Base-by-base conservation (phyloP, 2,797 vertebrate genomes). In the Dendrocincla tyrannina region DNA sequence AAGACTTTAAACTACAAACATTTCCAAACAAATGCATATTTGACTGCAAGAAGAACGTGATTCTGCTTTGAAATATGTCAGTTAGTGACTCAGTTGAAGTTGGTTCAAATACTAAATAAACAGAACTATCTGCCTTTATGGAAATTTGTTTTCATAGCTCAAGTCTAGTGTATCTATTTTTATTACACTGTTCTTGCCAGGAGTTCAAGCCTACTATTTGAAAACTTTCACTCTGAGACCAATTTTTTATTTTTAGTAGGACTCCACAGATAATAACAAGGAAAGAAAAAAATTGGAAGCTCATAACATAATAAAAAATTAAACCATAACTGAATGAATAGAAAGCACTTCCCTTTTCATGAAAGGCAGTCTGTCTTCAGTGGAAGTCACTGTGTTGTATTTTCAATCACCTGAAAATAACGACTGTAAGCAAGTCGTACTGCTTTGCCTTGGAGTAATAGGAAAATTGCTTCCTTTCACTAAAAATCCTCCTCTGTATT, bases 201-300 rank as follows among this genome's bases (percentile, higher is more conserved):
- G 55, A 86, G 52, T 72, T 87, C 79, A 91, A 91, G 76, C 64
- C 74, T 94, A 75, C 74, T 84, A 73, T 67, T 84, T 79, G 60
- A 88, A 91, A 95, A 91, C 70, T 86, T 93, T 27, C 60, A 59
- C 85, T 89, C 24, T 17, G 76, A 88, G 80, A 88, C 41, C 44
- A 24, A 39, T 78, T 91, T 86, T 91, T 96, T 92, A 88, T 91
- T 91, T 94, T 94, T 84, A 93, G 89, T 70, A 91, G 69, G 55
- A 87, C 37, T 82, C 74, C 25, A 44, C 42, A 72, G 50, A 88
- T 60, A 59, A 85, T 88, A 88, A 74, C 88, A 67, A 39, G 0
- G 4, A 53, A 59, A 76, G 44, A 69, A 88, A 92, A 62, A 83
- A 84, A 75, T 1, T 23, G 64, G 55, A 86, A 93, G 56, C 59